Percentiles rank a stretch among this genome's conserved stretches.
phyloP scores from a whole-genome alignment of 2,888 invertebrate species.

The Polydrusus tereticollis region DNA sequence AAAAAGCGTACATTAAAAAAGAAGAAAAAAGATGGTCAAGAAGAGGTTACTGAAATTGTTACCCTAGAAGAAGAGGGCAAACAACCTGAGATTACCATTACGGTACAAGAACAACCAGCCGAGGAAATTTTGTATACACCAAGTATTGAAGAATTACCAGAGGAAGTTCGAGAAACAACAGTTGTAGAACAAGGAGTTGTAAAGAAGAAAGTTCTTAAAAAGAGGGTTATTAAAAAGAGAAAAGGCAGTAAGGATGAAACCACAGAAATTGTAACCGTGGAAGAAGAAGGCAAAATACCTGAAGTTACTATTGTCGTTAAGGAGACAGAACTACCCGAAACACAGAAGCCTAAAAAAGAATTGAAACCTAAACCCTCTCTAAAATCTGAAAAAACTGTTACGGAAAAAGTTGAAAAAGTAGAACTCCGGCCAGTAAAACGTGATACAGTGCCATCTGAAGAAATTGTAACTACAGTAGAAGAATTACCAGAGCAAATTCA shows the following conservation, averaged over 20 bases:
- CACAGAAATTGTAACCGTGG: conserved; percentile 59
- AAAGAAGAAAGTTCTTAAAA: conserved; percentile 59
- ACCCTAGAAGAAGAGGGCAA: conserved; percentile 61
- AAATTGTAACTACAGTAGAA: no score
- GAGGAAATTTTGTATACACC: conserved; percentile 51
- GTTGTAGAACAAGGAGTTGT: conserved; percentile 61
- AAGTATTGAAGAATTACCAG: conserved; percentile 54
- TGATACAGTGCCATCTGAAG: conserved; percentile 47
- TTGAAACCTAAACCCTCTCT: conserved; percentile 49
- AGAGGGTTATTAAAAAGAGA: conserved; percentile 56
- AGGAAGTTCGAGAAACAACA: conserved; percentile 61
- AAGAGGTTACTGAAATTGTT: conserved; percentile 61
- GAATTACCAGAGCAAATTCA: conserved; percentile 62
- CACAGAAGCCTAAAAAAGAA: no score
- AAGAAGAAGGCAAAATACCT: conserved; percentile 63
- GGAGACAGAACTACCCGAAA: conserved; percentile 24
- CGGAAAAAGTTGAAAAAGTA: conserved; percentile 58
- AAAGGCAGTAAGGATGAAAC: conserved; percentile 57
- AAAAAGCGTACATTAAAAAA: conserved; percentile 55
- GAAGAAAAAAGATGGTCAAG: conserved; percentile 61
- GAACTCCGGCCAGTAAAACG: no score
- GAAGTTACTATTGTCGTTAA: conserved; percentile 62
- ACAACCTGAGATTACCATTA: conserved; percentile 55
- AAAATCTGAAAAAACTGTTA: conserved; percentile 50
- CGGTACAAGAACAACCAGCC: conserved; percentile 52